Conservation (phyloP, 2,113 vertebrate genomes). For the Sprattus sprattus region DNA sequence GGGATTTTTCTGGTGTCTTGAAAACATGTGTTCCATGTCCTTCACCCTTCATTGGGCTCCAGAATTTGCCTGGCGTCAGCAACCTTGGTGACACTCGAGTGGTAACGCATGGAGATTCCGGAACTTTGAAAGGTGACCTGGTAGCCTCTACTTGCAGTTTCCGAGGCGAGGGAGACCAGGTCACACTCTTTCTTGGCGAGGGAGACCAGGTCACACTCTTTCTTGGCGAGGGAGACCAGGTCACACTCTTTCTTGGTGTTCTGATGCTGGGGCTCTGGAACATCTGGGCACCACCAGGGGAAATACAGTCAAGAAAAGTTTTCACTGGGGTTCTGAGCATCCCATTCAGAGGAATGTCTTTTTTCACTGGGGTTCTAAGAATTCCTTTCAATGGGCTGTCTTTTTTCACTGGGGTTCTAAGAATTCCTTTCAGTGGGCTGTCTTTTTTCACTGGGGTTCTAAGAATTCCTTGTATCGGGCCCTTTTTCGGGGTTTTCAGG, state of each 20-base stretch:
- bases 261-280: constrained; percentile 31
- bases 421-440: too few relatives aligned
- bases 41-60: constrained; percentile 37
- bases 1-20: constrained; percentile 59
- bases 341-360: constrained; percentile 58
- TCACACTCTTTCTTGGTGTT: constrained; percentile 65
- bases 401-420: too few relatives aligned
- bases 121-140: constrained; percentile 54
- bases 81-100: constrained; percentile 50
- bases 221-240: constrained; percentile 68
- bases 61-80: constrained; percentile 39
- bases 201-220: constrained; percentile 66
- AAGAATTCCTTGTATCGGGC: too few relatives aligned
- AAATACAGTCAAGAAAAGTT: constrained; percentile 37
- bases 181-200: constrained; percentile 64
- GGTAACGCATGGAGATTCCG: constrained; percentile 54
- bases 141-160: constrained; percentile 38
- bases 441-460: too few relatives aligned
- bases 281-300: constrained; percentile 35
- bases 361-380: constrained; percentile 18
- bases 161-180: constrained; percentile 69
- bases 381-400: neutral
- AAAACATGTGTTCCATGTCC: constrained; percentile 42
- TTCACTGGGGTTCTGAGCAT: constrained; percentile 63
- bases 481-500: neutral